These are phyloP conservation scores for Callosobruchus maculatus DNA, from an alignment of 2,888 invertebrate species.

Conservation along the genomic window DNA sequence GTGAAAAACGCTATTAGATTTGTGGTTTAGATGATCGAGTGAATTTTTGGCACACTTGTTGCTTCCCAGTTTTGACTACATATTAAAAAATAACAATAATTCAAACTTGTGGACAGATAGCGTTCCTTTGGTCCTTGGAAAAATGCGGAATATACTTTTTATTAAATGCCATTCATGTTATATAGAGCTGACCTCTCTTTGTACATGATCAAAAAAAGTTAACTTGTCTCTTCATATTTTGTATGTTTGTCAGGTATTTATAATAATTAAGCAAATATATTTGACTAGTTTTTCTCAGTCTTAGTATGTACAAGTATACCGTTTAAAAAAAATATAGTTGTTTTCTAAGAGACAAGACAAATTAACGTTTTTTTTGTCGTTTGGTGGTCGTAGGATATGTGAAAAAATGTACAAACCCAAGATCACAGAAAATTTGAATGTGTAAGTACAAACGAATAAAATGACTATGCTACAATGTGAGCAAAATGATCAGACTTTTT, in stretches of 20 bases:
- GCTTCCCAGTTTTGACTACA: not conserved
- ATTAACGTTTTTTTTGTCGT: conserved; percentile 21
- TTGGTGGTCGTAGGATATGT: conserved; percentile 16
- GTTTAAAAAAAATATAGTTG: conserved; percentile 13
- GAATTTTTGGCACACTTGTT: not conserved
- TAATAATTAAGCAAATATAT: conserved; percentile 3
- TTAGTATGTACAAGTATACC: conserved; percentile 11
- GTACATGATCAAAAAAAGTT: not conserved
- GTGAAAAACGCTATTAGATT: too few species aligned
- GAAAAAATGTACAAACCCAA: conserved; percentile 18
- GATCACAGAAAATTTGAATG: conserved; percentile 27
- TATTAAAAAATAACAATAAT: not conserved
- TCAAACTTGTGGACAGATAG: not conserved
- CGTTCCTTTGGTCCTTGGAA: not conserved
- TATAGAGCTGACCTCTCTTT: not conserved
- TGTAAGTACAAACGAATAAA: conserved; percentile 22
- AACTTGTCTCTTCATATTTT: not conserved
- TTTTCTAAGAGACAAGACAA: conserved; percentile 16
- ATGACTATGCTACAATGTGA: conserved; percentile 19
- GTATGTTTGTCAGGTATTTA: not conserved
- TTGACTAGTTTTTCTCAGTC: conserved; percentile 23
- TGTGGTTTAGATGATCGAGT: not conserved
- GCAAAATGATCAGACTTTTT: conserved; percentile 36
- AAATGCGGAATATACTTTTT: not conserved
- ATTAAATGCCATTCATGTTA: not conserved